Evolutionary conservation across 2,888 invertebrate species (phyloP), one percentile per base, ranked within the genome.

Genomic region (Cheilosia scutellata): DNA sequence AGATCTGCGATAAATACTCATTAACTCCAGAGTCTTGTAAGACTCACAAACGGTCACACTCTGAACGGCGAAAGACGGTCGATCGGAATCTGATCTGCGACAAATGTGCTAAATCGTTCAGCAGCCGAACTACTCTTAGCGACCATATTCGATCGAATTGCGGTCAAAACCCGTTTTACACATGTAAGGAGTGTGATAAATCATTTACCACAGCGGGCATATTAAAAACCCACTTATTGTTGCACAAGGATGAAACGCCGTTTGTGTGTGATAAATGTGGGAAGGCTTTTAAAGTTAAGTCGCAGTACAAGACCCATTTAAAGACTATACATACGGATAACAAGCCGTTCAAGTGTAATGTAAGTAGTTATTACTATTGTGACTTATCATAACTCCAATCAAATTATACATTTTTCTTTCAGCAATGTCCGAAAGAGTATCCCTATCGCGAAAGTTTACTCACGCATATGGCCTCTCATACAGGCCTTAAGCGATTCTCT

Each of bases 391-490:
- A 4, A 7, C 37, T 2, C 0, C 2, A 29, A 16, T 13, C 0
- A 11, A n/a, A 20, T n/a, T 11, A 7, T 62, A 37, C 0, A 51
- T 60, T 31, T 49, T 7, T 0, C n/a, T 88, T 89, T n/a, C 74
- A 92, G 91, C 89, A 90, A 2, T 92, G 92, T 70, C 89, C 91
- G 6, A 92, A 93, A 88, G 90, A 92, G 27, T 94, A 94, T 89
- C 93, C 93, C 0, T 93, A 94, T 87, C 91, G 93, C 31, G 93
- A 93, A 87, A 93, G 93, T 87, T 89, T 94, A 62, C 89, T 93
- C 33, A 94, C 93, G 1, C 94, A 94, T 87, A 93, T 93, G 90
- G 93, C 93, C 2, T 89, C 93, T 4, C 94, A 94, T 83, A 93
- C 93, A 0, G 93, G 94, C 68, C 91, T 93, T 6, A 93, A 93